Evolutionary conservation across 2,797 vertebrate genomes (phyloP).

Genomic region (Gorsachius magnificus): DNA sequence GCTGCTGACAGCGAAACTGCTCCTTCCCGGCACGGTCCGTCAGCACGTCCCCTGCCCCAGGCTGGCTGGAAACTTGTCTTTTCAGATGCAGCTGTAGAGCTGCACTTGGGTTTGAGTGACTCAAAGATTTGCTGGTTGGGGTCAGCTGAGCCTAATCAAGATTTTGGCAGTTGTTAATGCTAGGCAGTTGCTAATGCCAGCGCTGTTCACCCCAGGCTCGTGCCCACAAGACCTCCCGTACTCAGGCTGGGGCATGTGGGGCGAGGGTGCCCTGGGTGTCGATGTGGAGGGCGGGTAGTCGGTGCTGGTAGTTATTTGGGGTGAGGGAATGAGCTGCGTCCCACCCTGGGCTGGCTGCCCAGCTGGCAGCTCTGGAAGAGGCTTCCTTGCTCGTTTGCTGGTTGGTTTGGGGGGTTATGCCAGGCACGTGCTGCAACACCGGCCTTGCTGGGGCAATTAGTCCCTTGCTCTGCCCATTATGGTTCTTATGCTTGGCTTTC

Average conservation of each 20-base stretch:
- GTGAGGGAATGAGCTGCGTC: rapidly evolving
- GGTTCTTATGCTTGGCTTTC: not conserved
- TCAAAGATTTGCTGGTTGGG: rapidly evolving
- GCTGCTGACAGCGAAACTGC: not conserved
- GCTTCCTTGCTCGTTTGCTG: not conserved
- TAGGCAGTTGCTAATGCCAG: not conserved
- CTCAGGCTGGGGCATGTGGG: not conserved
- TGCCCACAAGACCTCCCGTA: rapidly evolving
- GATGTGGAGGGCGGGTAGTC: not conserved
- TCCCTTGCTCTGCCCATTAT: not conserved
- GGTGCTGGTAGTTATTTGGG: not conserved
- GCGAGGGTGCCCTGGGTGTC: rapidly evolving
- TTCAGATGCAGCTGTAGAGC: not conserved
- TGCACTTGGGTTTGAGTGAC: rapidly evolving
- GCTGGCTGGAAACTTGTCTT: not conserved
- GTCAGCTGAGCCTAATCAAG: not conserved
- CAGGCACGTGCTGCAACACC: not conserved
- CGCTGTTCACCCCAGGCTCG: not conserved
- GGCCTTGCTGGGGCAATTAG: not conserved
- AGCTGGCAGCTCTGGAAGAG: not conserved
- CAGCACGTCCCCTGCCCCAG: not conserved
- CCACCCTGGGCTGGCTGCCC: not conserved
- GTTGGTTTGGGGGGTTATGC: not conserved
- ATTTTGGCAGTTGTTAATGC: not conserved
- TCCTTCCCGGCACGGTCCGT: rapidly evolving